Base-by-base conservation (phyloP, 2,888 invertebrate genomes). In the Noctua fimbriata region DNA sequence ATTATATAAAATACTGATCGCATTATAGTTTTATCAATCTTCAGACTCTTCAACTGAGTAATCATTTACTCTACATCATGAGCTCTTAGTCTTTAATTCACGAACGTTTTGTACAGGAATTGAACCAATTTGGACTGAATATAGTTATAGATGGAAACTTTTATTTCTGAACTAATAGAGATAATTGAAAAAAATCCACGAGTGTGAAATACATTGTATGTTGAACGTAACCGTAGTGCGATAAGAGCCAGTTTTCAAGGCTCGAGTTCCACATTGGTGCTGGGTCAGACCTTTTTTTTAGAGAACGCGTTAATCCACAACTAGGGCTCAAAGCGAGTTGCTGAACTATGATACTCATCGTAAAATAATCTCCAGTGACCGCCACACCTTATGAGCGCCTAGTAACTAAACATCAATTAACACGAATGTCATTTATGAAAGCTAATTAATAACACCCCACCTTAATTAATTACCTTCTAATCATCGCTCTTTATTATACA, bases 371-470 rank as follows among this genome's bases (percentile, higher is more conserved):
- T 36, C 36, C 14, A 58, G 55, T 36, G 18, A 66, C 47, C 14
- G 18, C 21, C 55, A 66, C 79, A 67, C 47, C 80, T 55, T 41
- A 60, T n/a, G 32, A 52, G 16, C n/a, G 41, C 24, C 24, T 72
- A 47, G n/a, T 41, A 81, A 78, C 77, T 24, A 12, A n/a, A 24
- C 18, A 60, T 41, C n/a, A 63, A 41, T 78, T 49, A 24, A 76
- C 49, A 63, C 28, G 21, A 76, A 49, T 65, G 14, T 65, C 24
- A 77, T 77, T 65, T 14, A 18, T 16, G 18, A 49, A 49, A 41
- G 18, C 24, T 16, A 55, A 52, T 66, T 32, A 5, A 47, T 66
- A 10, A n/a, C n/a, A 28, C 60, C 28, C 18, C 18, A 32, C 41
- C 65, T 52, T 78, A 49, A 63, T 76, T 49, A 28, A 47, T 36